phyloP scores from a whole-genome alignment of 2,113 vertebrate species.

The Myotis yumanensis region DNA sequence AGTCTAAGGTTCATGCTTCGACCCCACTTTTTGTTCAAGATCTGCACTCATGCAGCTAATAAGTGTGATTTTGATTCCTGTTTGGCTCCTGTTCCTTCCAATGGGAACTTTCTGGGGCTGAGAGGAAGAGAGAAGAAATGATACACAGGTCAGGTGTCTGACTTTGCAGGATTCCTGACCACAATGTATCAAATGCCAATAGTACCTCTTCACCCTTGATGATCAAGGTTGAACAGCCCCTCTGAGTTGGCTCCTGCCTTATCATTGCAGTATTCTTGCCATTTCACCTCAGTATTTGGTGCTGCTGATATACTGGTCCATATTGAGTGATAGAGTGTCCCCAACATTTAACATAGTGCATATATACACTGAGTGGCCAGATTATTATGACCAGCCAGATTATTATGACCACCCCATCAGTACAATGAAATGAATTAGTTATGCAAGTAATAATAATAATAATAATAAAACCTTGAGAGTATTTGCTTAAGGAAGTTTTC shows the following conservation, averaged over 20 bases:
- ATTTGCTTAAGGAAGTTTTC: too few species aligned
- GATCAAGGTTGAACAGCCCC: not conserved
- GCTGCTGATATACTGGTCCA: not conserved
- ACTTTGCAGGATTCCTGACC: not conserved
- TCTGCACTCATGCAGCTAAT: not conserved
- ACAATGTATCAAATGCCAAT: not conserved
- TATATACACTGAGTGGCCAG: not conserved
- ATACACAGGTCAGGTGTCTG: not conserved
- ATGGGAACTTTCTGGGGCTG: not conserved
- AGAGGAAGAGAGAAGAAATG: not conserved
- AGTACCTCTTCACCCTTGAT: not conserved
- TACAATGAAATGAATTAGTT: too few species aligned
- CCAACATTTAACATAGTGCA: not conserved
- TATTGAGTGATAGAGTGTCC: not conserved
- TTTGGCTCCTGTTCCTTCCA: constrained; percentile 7
- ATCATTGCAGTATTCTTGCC: not conserved
- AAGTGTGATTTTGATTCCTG: not conserved
- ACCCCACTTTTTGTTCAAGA: not conserved
- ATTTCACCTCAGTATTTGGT: not conserved
- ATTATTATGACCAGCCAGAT: too few species aligned
- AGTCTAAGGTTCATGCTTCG: not conserved
- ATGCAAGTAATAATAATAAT: too few species aligned
- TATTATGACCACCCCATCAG: too few species aligned
- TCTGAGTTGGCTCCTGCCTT: not conserved
- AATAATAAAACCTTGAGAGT: too few species aligned